Conservation (phyloP, 2,888 invertebrate genomes). For the Sturmia bella region DNA sequence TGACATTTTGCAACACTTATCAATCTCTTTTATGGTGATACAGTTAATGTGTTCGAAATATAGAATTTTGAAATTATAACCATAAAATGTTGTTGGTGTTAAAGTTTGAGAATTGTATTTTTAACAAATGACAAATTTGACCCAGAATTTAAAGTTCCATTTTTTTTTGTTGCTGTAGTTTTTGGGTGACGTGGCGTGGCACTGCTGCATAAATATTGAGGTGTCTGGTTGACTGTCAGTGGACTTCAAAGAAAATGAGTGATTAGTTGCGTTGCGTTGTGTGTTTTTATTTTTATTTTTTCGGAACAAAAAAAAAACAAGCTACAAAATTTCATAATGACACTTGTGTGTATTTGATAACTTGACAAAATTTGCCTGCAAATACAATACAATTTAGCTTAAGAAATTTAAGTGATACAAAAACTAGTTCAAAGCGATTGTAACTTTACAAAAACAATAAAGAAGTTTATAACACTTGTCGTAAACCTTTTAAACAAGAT, state of each 20-base stretch:
- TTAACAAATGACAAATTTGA: conserved; percentile 68
- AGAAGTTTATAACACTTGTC: too few species aligned
- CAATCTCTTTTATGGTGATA: conserved; percentile 16
- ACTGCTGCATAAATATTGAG: conserved; percentile 36
- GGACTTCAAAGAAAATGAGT: conserved; percentile 32
- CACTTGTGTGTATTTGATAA: conserved; percentile 15
- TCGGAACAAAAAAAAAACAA: conserved; percentile 13
- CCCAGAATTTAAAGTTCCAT: conserved; percentile 58
- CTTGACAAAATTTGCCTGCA: conserved; percentile 37
- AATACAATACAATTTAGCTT: background rate
- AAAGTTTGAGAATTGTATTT: conserved; percentile 10
- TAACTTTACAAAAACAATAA: background rate
- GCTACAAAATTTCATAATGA: conserved; percentile 26
- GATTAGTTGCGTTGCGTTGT: conserved; percentile 14
- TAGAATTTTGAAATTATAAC: conserved; percentile 20
- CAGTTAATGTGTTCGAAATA: background rate
- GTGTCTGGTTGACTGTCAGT: conserved; percentile 44
- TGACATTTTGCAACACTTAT: background rate
- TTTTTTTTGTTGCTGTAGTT: conserved; percentile 1
- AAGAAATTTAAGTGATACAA: background rate
- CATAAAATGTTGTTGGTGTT: conserved; percentile 6
- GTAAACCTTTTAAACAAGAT: too few species aligned
- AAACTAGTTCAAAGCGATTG: background rate
- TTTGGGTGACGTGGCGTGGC: conserved; percentile 32
- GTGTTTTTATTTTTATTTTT: background rate